A percentile compares a stretch with the other conserved stretches of the same genome.
Conservation (phyloP, 2,888 invertebrate species). For the Drosophila barbarae region DNA sequence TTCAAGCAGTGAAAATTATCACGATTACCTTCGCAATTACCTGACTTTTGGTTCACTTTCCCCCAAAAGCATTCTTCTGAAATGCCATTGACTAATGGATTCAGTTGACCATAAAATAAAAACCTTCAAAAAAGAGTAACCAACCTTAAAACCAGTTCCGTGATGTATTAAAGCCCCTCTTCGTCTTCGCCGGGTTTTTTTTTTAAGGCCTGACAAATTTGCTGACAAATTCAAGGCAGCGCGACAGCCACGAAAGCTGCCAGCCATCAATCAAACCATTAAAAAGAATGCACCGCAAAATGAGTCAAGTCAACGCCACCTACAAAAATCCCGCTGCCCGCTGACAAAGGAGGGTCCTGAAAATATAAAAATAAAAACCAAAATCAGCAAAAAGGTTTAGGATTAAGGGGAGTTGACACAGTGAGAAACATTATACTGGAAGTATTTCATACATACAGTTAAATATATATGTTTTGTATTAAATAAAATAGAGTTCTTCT, state of each 20-base stretch:
- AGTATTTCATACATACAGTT: neutral
- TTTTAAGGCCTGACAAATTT: constrained; percentile 65
- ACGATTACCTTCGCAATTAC: constrained; percentile 42
- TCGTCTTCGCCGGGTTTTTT: neutral
- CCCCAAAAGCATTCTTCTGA: constrained; percentile 51
- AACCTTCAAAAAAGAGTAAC: constrained; percentile 14
- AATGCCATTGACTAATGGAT: constrained; percentile 61
- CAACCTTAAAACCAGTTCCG: constrained; percentile 57
- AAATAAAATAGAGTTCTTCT: neutral
- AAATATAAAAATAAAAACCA: constrained; percentile 9
- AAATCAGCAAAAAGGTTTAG: constrained; percentile 10
- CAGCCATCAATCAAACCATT: constrained; percentile 73
- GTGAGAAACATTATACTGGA: neutral
- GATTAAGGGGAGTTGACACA: constrained; percentile 14
- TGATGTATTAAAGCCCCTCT: constrained; percentile 51
- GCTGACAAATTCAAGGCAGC: constrained; percentile 74
- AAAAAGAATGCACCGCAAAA: constrained; percentile 73
- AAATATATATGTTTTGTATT: neutral
- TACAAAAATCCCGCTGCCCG: constrained; percentile 52
- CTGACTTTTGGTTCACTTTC: constrained; percentile 41
- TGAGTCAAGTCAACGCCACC: constrained; percentile 67
- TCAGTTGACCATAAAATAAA: constrained; percentile 58
- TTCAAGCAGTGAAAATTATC: constrained; percentile 25
- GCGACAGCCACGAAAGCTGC: constrained; percentile 61
- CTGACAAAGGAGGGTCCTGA: constrained; percentile 34